phyloP scores from a whole-genome alignment of 2,113 vertebrate species.

The Mormoops blainvillei region DNA sequence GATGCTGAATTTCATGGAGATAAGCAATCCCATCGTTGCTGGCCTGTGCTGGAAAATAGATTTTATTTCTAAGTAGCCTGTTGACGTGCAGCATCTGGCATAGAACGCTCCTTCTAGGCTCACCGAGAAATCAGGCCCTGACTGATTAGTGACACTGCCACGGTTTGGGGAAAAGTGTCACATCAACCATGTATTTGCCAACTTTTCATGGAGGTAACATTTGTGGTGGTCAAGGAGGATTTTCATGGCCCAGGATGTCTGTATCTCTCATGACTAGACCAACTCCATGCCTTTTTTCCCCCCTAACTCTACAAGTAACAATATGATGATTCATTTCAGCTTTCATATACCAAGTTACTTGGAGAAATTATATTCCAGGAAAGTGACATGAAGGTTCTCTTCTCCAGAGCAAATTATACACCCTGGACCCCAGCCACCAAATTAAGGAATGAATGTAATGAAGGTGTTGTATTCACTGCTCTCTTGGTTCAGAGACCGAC shows the following conservation, averaged over 20 bases:
- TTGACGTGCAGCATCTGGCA: background rate
- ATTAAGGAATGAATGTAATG: background rate
- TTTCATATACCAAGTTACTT: background rate
- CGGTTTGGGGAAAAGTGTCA: background rate
- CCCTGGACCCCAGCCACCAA: background rate
- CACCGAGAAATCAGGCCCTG: background rate
- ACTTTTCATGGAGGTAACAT: background rate
- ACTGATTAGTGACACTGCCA: background rate
- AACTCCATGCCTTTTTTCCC: background rate
- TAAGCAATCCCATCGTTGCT: background rate
- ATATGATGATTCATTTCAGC: background rate
- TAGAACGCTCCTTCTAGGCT: background rate
- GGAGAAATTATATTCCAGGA: background rate
- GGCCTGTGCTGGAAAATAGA: background rate
- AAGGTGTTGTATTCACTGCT: background rate
- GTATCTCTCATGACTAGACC: background rate
- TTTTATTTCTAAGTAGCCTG: background rate
- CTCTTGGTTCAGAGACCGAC: background rate
- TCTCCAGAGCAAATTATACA: background rate
- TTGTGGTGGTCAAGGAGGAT: background rate
- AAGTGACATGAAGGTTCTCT: background rate
- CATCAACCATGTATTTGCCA: background rate
- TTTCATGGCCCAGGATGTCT: background rate
- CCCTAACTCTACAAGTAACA: background rate
- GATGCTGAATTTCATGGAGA: background rate